phyloP scores from a whole-genome alignment of 1,140 invertebrate genomes.

The Micrasema minimum region DNA sequence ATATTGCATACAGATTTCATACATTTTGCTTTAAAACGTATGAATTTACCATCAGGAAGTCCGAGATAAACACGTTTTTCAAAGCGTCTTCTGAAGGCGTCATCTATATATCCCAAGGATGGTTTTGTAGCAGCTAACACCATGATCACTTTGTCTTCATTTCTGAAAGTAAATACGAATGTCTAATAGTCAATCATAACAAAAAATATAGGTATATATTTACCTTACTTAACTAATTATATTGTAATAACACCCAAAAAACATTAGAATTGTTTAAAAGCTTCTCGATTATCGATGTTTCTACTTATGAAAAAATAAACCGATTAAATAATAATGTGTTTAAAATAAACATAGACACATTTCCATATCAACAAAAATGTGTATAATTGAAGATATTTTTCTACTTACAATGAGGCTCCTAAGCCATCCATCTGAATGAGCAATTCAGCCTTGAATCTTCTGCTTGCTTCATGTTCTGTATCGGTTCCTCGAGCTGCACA shows the following conservation, averaged over 20 bases:
- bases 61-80: constrained; percentile 99
- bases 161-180: constrained; percentile 54
- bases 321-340: too few species aligned
- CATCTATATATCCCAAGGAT: constrained; percentile 99
- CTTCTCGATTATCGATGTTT: too few species aligned
- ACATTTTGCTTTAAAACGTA: too few species aligned
- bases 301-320: too few species aligned
- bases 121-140: constrained; percentile 99
- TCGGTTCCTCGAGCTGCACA: constrained; percentile 95
- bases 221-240: background rate
- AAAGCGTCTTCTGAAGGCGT: constrained; percentile 92
- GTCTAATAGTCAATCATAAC: background rate
- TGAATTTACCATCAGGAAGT: constrained; percentile 81
- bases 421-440: constrained; percentile 99
- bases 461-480: constrained; percentile 98
- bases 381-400: too few species aligned
- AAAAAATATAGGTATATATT: background rate
- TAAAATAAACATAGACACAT: too few species aligned
- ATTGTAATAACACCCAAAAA: too few species aligned
- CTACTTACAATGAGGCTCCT: constrained; percentile 64
- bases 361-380: too few species aligned
- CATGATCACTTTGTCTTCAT: constrained; percentile 87
- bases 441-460: constrained; percentile 98
- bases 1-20: too few species aligned
- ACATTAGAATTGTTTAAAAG: background rate